Evolutionary conservation across 2,797 vertebrate species (phyloP), one percentile per base, ranked within the genome.

Genomic region (Darevskia mixta): DNA sequence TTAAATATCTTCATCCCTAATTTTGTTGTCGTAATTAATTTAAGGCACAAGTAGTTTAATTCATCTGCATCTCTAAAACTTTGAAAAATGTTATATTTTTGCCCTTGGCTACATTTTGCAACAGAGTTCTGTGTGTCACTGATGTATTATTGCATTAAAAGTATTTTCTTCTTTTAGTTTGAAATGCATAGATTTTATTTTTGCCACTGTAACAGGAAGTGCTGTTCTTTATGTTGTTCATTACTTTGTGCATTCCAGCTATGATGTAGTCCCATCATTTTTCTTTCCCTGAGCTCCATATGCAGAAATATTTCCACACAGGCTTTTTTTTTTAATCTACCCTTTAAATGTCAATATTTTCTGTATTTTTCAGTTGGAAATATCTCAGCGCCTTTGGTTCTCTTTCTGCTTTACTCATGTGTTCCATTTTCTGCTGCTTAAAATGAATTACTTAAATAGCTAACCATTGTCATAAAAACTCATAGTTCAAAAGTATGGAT

Each of bases 1-100:
- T 13, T 58, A 83, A 84, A 1, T 35, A 10, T 67, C 91, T 91
- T 25, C 58, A 85, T 86, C 18, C 20, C 8, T 93, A 91, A 43
- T 72, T 78, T 78, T 17, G 15, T 69, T 80, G 75, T 20, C 87
- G 41, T n/a, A 3, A 32, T 66, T 92, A 83, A 35, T 1, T 5
- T 7, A 71, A 69, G 6, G 83, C 61, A 11, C 67, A 32, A 4
- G 35, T 83, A 89, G 83, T 79, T 20, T 82, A 2, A 86, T 88
- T 29, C 9, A 20, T 89, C 80, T 67, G 88, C 84, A 10, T 79
- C 8, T 81, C 17, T 29, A 77, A 49, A 69, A 84, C 0, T 27
- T 77, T 86, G 87, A 83, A 38, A n/a, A 6, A 69, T 77, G 23
- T 72, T 15, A 41, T 6, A 41, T 58, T 61, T 71, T 80, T 35